Percentiles rank a stretch among this genome's conserved stretches.
Evolutionary conservation across 2,797 vertebrate species (phyloP).

Genomic region (Galagoides demidoff): DNA sequence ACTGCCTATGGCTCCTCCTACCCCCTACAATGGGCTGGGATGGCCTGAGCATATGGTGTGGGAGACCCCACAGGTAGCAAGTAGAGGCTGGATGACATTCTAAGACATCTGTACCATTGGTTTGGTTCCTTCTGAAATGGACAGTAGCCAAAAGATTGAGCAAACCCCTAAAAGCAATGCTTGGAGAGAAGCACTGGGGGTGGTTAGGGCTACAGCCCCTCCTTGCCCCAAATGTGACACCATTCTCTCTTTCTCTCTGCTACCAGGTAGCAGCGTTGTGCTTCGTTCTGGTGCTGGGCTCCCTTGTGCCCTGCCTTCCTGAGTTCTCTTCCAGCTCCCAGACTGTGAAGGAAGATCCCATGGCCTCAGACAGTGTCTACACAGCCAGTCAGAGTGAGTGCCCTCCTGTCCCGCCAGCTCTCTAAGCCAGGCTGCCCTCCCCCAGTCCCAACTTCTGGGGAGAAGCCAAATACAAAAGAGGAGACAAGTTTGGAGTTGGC

Average conservation of each 20-base stretch:
- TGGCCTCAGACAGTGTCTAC: slow-evolving; percentile 92
- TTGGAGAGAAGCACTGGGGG: too few relatives aligned
- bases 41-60: not conserved
- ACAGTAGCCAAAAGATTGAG: too few relatives aligned
- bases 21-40: not conserved
- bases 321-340: slow-evolving; percentile 93
- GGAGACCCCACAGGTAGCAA: not conserved
- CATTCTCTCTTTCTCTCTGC: not conserved
- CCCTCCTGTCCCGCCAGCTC: not conserved
- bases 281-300: slow-evolving; percentile 97
- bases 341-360: slow-evolving; percentile 91
- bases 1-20: not conserved
- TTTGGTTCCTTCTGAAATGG: too few relatives aligned
- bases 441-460: not conserved
- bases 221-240: slow-evolving; percentile 17
- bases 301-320: slow-evolving; percentile 94
- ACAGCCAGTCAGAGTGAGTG: slow-evolving; percentile 96
- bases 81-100: not conserved
- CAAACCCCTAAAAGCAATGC: too few relatives aligned
- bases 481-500: not conserved
- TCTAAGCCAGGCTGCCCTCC: not conserved
- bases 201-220: not conserved
- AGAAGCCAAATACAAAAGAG: not conserved
- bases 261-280: slow-evolving; percentile 96
- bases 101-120: not conserved